A percentile compares a stretch with the other conserved stretches of the same genome.
Conservation (phyloP, 2,113 vertebrate genomes). For the Podarcis muralis region DNA sequence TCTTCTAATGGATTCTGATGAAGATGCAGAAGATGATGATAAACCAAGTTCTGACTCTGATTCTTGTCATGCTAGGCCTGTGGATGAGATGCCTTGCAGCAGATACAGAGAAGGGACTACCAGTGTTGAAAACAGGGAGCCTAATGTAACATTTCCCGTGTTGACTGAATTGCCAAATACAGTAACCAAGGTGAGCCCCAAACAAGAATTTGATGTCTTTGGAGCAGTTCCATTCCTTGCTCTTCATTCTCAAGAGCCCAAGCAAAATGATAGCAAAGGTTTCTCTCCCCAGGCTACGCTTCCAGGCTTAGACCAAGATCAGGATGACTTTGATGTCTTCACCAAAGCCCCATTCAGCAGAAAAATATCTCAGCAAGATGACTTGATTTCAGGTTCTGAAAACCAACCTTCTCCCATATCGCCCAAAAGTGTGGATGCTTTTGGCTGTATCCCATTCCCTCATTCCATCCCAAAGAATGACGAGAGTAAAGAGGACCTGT, state of each 20-base stretch:
- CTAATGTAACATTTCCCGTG: constrained; percentile 9
- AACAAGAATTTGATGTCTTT: constrained; percentile 83
- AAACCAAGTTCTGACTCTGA: constrained; percentile 93
- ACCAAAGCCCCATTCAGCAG: constrained; percentile 92
- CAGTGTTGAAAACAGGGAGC: constrained; percentile 17
- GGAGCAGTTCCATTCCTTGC: constrained; percentile 88
- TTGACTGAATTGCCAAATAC: constrained; percentile 26
- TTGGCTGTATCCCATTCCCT: constrained; percentile 91
- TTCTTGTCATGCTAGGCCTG: constrained; percentile 71
- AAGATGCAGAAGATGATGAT: constrained; percentile 87
- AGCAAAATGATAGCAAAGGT: constrained; percentile 59
- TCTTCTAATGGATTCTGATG: constrained; percentile 95
- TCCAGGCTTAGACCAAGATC: constrained; percentile 63
- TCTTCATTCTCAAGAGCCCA: constrained; percentile 60
- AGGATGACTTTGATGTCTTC: constrained; percentile 93
- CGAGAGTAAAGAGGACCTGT: constrained; percentile 83
- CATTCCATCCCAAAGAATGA: constrained; percentile 57
- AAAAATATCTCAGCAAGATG: constrained; percentile 78
- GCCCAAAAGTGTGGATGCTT: constrained; percentile 82
- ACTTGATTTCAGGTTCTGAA: constrained; percentile 44
- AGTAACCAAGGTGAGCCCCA: constrained; percentile 15
- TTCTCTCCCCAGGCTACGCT: constrained; percentile 71
- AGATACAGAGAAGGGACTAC: not conserved
- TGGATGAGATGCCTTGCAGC: constrained; percentile 38
- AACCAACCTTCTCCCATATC: constrained; percentile 75